phyloP scores from a whole-genome alignment of 2,888 invertebrate species.

The Perdita meconis region DNA sequence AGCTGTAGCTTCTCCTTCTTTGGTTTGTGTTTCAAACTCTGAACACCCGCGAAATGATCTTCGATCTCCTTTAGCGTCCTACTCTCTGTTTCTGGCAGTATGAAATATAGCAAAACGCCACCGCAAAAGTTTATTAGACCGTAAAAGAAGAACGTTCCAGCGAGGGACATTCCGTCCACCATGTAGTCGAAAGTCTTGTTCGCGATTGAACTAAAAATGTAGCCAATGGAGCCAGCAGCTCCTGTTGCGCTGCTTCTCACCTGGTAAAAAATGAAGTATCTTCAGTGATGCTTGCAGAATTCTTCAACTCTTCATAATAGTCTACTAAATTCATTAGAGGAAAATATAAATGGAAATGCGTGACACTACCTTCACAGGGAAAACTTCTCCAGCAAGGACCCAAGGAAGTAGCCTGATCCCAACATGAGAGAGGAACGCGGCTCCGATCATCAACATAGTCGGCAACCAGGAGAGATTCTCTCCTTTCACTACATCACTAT shows the following conservation, averaged over 20 bases:
- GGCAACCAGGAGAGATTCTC: constrained; percentile 87
- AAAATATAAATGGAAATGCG: neutral
- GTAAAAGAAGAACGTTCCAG: constrained; percentile 91
- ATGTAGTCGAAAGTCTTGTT: constrained; percentile 91
- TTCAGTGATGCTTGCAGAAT: too few relatives aligned
- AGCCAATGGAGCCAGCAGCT: constrained; percentile 89
- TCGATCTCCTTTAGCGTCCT: constrained; percentile 90
- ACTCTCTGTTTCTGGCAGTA: constrained; percentile 93
- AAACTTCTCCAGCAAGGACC: constrained; percentile 92
- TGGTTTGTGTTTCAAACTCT: constrained; percentile 81
- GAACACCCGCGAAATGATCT: constrained; percentile 88
- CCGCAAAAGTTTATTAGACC: constrained; percentile 88
- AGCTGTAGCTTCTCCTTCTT: constrained; percentile 70
- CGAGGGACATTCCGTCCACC: constrained; percentile 87
- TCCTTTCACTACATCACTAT: constrained; percentile 52
- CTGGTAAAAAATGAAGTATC: too few relatives aligned
- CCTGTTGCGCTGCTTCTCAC: constrained; percentile 90
- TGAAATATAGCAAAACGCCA: constrained; percentile 87
- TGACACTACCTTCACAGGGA: constrained; percentile 73
- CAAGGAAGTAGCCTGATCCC: constrained; percentile 91
- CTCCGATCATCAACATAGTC: constrained; percentile 87
- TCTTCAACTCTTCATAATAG: too few relatives aligned
- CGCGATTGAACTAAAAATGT: constrained; percentile 90
- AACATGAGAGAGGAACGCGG: constrained; percentile 89
- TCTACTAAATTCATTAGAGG: neutral